phyloP scores from a whole-genome alignment of 2,113 vertebrate species.

The Pantherophis guttatus region DNA sequence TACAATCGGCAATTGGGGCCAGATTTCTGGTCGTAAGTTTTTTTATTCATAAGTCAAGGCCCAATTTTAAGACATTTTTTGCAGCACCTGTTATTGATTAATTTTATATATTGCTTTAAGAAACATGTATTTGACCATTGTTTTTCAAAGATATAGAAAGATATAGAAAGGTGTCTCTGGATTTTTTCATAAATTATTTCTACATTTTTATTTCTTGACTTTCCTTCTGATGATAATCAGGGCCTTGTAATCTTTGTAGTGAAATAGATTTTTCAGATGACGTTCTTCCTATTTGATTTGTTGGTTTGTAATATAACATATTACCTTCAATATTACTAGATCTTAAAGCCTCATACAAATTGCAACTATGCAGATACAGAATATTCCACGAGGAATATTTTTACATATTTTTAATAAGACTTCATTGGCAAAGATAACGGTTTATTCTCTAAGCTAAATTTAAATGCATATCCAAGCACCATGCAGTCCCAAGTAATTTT shows the following conservation, averaged over 20 bases:
- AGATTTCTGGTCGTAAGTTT: no score
- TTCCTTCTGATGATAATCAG: background rate
- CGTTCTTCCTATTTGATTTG: background rate
- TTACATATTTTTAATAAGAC: background rate
- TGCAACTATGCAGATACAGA: background rate
- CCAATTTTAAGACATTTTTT: no score
- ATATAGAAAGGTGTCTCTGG: slow-evolving; percentile 25
- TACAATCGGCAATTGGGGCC: no score
- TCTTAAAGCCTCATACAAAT: background rate
- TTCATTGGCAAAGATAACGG: background rate
- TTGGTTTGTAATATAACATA: background rate
- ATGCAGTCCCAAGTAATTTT: background rate
- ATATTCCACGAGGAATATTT: background rate
- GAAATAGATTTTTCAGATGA: background rate
- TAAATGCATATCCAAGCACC: background rate
- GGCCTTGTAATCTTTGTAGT: background rate
- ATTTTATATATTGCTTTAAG: slow-evolving; percentile 23
- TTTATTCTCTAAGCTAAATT: background rate
- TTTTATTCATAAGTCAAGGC: no score
- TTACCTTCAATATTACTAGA: background rate
- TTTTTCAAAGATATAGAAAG: slow-evolving; percentile 18
- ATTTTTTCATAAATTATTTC: slow-evolving; percentile 14
- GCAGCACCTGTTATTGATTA: background rate
- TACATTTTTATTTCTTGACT: background rate
- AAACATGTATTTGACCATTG: slow-evolving; percentile 30